Evolutionary conservation across 2,113 vertebrate genomes (phyloP).

Genomic region (Antigone vipio): DNA sequence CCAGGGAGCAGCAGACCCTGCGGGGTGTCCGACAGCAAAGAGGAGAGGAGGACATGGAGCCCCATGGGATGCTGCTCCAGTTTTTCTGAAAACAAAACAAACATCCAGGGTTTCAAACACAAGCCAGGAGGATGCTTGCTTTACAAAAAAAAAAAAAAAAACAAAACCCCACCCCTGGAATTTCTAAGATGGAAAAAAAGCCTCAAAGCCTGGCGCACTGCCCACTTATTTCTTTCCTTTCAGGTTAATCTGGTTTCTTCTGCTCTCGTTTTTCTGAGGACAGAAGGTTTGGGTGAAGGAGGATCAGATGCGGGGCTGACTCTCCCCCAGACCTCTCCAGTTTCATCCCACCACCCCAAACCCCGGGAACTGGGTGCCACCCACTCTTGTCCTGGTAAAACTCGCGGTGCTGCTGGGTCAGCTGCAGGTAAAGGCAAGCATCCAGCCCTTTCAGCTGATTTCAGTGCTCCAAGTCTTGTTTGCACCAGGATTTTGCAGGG

Average conservation of each 20-base stretch:
- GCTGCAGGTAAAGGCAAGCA: neutral
- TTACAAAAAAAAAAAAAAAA: neutral
- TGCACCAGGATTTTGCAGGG: neutral
- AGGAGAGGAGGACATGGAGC: neutral
- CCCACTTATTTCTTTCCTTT: neutral
- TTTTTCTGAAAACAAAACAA: neutral
- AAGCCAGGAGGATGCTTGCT: neutral
- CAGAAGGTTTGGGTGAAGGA: neutral
- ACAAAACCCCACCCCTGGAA: too few relatives aligned
- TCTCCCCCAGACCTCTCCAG: neutral
- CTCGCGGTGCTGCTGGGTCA: slow-evolving; percentile 65
- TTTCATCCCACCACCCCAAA: neutral
- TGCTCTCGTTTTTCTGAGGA: neutral
- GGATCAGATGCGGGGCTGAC: neutral
- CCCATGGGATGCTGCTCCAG: neutral
- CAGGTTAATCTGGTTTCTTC: neutral
- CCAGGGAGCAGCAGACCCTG: neutral
- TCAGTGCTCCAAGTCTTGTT: neutral
- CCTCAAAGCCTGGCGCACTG: neutral
- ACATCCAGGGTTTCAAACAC: neutral
- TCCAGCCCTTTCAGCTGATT: neutral
- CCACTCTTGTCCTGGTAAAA: slow-evolving; percentile 71
- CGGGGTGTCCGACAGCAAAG: neutral
- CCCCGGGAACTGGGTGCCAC: neutral
- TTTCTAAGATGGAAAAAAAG: neutral